phyloP scores from a whole-genome alignment of 2,797 vertebrate genomes.

The Dendrocincla tyrannina region DNA sequence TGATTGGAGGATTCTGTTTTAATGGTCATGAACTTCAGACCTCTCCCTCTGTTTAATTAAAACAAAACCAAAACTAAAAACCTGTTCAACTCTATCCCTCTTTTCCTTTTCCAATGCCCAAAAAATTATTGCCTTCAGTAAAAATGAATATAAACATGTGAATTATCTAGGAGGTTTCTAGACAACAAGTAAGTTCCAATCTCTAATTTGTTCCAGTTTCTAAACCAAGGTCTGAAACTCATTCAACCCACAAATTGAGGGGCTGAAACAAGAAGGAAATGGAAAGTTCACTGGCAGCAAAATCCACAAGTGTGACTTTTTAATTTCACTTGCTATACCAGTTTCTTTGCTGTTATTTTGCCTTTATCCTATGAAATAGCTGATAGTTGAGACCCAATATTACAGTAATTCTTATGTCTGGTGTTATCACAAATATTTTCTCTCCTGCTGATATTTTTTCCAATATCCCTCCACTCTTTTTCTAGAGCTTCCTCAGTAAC shows the following conservation, averaged over 20 bases:
- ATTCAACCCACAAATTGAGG: neutral
- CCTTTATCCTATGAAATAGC: neutral
- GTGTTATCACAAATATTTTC: neutral
- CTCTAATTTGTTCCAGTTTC: neutral
- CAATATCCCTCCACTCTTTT: neutral
- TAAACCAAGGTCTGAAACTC: neutral
- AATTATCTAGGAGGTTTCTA: neutral
- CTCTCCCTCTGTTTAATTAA: neutral
- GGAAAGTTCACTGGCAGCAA: neutral
- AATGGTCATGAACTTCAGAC: neutral
- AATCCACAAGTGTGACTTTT: neutral
- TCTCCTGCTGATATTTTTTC: neutral
- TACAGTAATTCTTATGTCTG: neutral
- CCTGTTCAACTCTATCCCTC: neutral
- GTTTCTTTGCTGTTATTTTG: neutral
- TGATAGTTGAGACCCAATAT: neutral
- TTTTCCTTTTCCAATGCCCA: neutral
- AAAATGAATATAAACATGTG: neutral
- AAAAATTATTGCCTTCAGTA: neutral
- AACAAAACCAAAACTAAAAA: neutral
- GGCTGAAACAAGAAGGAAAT: neutral
- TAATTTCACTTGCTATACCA: neutral
- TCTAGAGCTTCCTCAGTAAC: neutral
- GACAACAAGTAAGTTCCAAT: neutral
- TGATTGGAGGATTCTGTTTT: neutral